These are phyloP conservation scores for Parazoanthus swiftii DNA, from an alignment of 92 coral and sea anemone species.

Conservation along the genomic window DNA sequence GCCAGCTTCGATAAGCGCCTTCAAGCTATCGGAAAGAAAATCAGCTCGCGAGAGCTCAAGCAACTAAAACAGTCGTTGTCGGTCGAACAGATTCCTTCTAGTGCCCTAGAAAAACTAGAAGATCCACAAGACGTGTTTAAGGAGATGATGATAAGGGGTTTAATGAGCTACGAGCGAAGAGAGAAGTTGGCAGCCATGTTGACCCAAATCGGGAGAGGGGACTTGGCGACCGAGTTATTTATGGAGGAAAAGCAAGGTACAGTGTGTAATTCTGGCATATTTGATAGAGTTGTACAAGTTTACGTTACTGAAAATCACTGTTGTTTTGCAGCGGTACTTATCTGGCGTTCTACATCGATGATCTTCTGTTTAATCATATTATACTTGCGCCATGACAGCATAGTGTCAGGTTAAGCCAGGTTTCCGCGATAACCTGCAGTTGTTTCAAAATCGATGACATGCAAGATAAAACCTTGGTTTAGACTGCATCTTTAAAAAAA, in stretches of 20 bases:
- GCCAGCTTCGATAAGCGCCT: neutral
- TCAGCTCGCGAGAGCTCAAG: neutral
- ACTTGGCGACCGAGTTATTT: neutral
- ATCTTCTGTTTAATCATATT: no score
- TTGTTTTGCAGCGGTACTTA: neutral
- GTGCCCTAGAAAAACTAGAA: neutral
- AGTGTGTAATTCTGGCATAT: neutral
- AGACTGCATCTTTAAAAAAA: no score
- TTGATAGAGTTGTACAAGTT: neutral
- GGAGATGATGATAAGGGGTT: neutral
- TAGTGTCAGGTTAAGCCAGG: no score
- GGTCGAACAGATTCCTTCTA: neutral
- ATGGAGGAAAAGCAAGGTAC: neutral
- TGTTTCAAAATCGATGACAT: no score
- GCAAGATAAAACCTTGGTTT: no score
- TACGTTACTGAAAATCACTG: neutral
- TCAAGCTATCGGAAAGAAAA: neutral
- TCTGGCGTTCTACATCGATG: no score
- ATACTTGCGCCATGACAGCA: no score
- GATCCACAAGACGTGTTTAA: neutral
- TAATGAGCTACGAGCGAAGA: neutral
- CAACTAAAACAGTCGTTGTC: neutral
- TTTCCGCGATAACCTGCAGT: no score
- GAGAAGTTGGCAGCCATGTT: neutral
- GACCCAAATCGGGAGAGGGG: neutral